Base-by-base conservation (phyloP, 1,140 invertebrate species). In the Chlorops oryzae region DNA sequence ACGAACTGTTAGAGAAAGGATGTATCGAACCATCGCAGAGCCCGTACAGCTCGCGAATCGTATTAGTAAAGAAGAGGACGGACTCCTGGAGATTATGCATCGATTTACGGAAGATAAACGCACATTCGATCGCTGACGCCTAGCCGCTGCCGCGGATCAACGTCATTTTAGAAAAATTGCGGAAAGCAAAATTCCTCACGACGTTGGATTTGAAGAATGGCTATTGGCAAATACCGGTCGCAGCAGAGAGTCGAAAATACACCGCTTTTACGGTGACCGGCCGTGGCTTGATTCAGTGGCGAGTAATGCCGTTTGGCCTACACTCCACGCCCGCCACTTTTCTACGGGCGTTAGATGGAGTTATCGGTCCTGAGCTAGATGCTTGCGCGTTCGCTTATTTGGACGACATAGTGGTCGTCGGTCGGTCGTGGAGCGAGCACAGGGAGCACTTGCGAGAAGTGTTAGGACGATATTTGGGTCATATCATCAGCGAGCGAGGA, bases 71-170 rank as follows among this genome's bases (percentile, higher is more conserved):
- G 9, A 74, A 74, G 47, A 65, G 62, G 39, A 56, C 66, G 41
- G 59, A 56, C 17, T 15, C 21, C 2, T 54, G 35, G 0, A 20
- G 70, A 18, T 56, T 73, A 21, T 73, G 65, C 54, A 59, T 74
- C 1, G 67, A 74, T 45, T 68, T 63, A 42, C 39, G 71, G 7
- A 50, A 54, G n/a, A 41, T 75, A 2, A 74, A 73, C 35, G 15
- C 51, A 2, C 50, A 65, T 4, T 66, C 65, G 0, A 54, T 61
- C 6, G 55, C 58, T 21, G 68, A 73, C 40, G 45, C 55, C 0
- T 77, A 66, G 51, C 74, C 75, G 3, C 52, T 78, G 5, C 74
- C 75, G 0, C 49, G 63, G 17, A 72, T 78, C 5, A 70, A 76
- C 25, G 68, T 73, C 15, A 53, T 71, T 10, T 56, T 79, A 4